Evolutionary conservation across 2,113 vertebrate genomes (phyloP).

Genomic region (Numida meleagris): DNA sequence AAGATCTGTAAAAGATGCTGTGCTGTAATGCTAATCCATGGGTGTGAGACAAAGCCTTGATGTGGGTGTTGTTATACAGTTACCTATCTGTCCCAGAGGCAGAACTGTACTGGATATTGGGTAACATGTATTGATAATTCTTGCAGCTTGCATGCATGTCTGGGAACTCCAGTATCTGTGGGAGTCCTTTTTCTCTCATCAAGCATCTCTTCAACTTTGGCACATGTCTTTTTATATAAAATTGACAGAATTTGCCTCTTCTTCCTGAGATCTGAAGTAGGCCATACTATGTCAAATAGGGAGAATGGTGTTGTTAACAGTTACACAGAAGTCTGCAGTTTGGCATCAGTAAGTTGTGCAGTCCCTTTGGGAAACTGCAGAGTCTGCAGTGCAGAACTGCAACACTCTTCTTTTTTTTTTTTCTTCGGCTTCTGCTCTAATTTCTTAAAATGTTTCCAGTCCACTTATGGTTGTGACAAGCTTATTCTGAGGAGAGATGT

Average conservation of each 20-base stretch:
- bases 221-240: neutral
- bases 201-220: neutral
- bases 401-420: neutral
- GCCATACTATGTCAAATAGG: neutral
- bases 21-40: neutral
- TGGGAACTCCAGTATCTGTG: neutral
- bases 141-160: neutral
- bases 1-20: neutral
- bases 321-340: neutral
- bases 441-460: neutral
- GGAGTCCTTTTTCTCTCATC: neutral
- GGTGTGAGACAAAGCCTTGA: slow-evolving; percentile 25
- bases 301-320: neutral
- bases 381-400: slow-evolving; percentile 51
- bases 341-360: neutral
- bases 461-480: neutral
- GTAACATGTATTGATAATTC: neutral
- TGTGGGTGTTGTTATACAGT: slow-evolving; percentile 34
- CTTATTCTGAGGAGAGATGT: neutral
- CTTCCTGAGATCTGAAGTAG: neutral
- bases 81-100: slow-evolving; percentile 4
- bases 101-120: slow-evolving; percentile 19
- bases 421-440: neutral
- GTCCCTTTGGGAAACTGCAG: neutral
- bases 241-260: neutral